These are phyloP conservation scores for Excalfactoria chinensis DNA, from an alignment of 2,113 vertebrate genomes.

Conservation along the genomic window DNA sequence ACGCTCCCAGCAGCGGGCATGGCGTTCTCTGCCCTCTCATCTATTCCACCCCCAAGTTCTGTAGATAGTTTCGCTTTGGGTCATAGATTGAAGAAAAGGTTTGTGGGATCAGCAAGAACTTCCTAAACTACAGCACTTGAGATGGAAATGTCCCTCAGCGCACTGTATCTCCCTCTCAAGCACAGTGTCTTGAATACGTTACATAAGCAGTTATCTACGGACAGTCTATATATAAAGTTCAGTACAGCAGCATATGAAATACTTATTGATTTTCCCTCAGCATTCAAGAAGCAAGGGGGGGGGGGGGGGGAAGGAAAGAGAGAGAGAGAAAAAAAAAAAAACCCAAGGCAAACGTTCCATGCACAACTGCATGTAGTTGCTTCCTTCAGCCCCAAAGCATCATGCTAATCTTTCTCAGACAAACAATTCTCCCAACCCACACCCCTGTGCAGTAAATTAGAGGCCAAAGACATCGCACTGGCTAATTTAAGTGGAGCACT, in stretches of 20 bases:
- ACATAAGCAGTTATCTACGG: not conserved
- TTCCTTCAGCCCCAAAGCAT: conserved; percentile 1
- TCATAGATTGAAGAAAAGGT: not conserved
- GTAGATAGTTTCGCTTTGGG: not conserved
- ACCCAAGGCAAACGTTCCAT: not conserved
- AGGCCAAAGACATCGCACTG: not conserved
- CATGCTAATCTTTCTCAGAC: not conserved
- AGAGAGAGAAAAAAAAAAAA: not conserved
- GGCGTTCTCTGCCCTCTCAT: not conserved
- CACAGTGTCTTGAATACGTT: not conserved
- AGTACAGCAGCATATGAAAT: fast-evolving
- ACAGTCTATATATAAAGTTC: not conserved
- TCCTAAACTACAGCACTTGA: not conserved
- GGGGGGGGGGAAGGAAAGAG: not conserved
- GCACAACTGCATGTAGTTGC: not conserved
- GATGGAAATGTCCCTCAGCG: not conserved
- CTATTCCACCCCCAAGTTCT: not conserved
- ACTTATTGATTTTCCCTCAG: fast-evolving
- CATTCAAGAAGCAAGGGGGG: not conserved
- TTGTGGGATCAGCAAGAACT: not conserved
- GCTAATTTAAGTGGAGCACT: not conserved
- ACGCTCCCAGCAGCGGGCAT: no score
- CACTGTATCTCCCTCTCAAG: not conserved
- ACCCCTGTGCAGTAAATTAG: not conserved
- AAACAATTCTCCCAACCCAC: not conserved